Percentiles rank a stretch among this genome's conserved stretches.
Evolutionary conservation across 2,888 invertebrate genomes (phyloP).

Genomic region (Campoplex nolae): DNA sequence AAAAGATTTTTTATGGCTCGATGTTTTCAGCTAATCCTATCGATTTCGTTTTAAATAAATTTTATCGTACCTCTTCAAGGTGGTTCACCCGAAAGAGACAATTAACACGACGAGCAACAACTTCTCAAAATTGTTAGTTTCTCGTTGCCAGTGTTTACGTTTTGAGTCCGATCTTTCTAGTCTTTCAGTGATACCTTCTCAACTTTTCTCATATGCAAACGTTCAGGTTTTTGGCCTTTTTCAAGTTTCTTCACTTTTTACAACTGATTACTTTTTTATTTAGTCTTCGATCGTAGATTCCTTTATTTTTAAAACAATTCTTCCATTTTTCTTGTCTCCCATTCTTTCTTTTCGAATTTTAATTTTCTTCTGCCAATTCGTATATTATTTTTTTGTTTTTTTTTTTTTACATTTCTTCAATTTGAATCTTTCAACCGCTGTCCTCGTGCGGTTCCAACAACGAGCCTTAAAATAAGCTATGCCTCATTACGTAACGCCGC

Average conservation of each 20-base stretch:
- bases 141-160: background rate
- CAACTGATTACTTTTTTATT: too few relatives aligned
- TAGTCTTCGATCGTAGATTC: too few relatives aligned
- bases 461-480: background rate
- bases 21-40: background rate
- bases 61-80: too few relatives aligned
- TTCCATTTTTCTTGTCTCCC: background rate
- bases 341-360: background rate
- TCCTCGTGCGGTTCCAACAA: background rate
- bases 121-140: too few relatives aligned
- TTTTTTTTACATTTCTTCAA: background rate
- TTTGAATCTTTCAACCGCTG: background rate
- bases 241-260: background rate
- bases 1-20: background rate
- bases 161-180: background rate
- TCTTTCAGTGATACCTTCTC: background rate
- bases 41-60: too few relatives aligned
- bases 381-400: background rate
- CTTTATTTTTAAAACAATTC: background rate
- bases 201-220: background rate
- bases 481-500: constrained; percentile 44
- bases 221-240: background rate
- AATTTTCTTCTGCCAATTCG: background rate
- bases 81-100: too few relatives aligned
- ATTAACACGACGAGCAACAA: too few relatives aligned